phyloP scores from a whole-genome alignment of 2,113 vertebrate genomes.

The Caloenas nicobarica region DNA sequence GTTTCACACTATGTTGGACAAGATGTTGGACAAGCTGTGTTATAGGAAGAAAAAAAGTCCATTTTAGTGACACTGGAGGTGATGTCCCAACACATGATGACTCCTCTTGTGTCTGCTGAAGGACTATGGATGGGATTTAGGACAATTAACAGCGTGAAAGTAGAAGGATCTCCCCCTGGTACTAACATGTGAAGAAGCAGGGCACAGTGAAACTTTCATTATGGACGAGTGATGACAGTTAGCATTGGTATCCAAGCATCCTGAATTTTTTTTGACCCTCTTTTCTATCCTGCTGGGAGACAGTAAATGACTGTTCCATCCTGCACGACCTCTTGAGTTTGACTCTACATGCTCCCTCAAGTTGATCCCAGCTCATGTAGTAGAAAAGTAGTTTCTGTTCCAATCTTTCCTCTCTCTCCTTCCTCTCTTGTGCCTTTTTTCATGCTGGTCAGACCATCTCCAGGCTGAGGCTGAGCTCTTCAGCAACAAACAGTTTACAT shows the following conservation, averaged over 20 bases:
- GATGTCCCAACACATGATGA: not conserved
- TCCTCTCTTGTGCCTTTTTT: not conserved
- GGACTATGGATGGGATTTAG: not conserved
- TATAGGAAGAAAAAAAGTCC: not conserved
- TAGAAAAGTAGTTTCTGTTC: not conserved
- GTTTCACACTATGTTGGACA: not conserved
- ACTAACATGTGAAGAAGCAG: not conserved
- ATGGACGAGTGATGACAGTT: not conserved
- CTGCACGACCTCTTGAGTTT: not conserved
- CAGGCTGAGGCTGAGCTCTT: not conserved
- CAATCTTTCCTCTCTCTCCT: not conserved
- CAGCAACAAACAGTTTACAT: not conserved
- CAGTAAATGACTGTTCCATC: not conserved
- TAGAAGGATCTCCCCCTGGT: not conserved
- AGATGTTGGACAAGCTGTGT: not conserved
- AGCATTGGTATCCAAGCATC: not conserved
- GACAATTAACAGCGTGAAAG: accelerated
- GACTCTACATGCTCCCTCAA: accelerated
- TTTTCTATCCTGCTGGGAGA: not conserved
- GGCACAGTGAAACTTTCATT: not conserved
- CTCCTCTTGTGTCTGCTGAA: not conserved
- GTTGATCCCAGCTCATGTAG: not conserved
- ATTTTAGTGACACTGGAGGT: not conserved
- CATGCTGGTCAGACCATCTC: not conserved
- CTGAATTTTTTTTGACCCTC: not conserved